phyloP scores from a whole-genome alignment of 2,888 invertebrate species.

The Pheosia tremula region DNA sequence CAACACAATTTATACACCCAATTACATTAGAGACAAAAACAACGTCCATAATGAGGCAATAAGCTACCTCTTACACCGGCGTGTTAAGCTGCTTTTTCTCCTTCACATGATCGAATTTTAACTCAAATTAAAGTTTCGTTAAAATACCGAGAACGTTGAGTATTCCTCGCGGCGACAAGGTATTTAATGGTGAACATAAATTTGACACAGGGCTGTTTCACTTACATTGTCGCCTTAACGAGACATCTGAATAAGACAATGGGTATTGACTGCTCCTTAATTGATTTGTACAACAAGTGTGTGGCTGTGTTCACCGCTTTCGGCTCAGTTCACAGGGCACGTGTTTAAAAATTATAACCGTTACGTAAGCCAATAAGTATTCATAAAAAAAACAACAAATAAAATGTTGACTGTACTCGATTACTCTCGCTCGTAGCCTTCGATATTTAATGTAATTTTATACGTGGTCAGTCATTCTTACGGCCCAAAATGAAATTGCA shows the following conservation, averaged over 20 bases:
- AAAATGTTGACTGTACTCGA: slow-evolving; percentile 27
- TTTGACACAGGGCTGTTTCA: slow-evolving; percentile 64
- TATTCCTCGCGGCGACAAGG: slow-evolving; percentile 52
- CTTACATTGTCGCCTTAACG: slow-evolving; percentile 58
- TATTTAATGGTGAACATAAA: slow-evolving; percentile 70
- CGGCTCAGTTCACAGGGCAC: slow-evolving; percentile 22
- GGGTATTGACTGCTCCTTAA: slow-evolving; percentile 61
- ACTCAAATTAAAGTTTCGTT: slow-evolving; percentile 72
- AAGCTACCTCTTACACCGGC: slow-evolving; percentile 53
- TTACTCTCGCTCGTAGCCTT: slow-evolving; percentile 29
- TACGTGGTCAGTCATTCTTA: slow-evolving; percentile 31
- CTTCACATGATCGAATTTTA: slow-evolving; percentile 57
- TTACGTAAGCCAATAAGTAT: slow-evolving; percentile 31
- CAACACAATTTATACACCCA: slow-evolving; percentile 63
- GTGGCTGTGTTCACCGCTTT: slow-evolving; percentile 10
- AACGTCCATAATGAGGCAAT: slow-evolving; percentile 65
- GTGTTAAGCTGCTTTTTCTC: slow-evolving; percentile 46
- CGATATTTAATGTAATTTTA: slow-evolving; percentile 27
- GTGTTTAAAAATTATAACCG: slow-evolving; percentile 30
- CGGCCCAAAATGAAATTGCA: slow-evolving; percentile 29
- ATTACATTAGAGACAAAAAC: slow-evolving; percentile 71
- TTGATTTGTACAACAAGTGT: slow-evolving; percentile 59
- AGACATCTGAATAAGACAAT: slow-evolving; percentile 73
- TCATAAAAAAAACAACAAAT: slow-evolving; percentile 27
- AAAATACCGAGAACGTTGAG: slow-evolving; percentile 60